Evolutionary conservation across 2,888 invertebrate genomes (phyloP).

Genomic region (Folsomia manolachei): DNA sequence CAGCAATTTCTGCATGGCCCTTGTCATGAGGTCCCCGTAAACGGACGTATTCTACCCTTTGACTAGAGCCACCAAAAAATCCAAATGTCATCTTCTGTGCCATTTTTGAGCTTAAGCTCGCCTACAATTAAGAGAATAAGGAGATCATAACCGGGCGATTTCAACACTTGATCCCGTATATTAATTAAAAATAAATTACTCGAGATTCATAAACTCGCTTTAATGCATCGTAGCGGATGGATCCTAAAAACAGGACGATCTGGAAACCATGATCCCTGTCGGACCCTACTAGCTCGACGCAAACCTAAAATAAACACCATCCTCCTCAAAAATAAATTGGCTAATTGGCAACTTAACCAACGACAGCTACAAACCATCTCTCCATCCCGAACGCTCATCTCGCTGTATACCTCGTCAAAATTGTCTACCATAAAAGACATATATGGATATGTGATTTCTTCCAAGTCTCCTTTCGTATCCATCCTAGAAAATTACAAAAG

Average conservation of each 20-base stretch:
- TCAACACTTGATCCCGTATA: conserved; percentile 18
- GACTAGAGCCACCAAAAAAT: conserved; percentile 67
- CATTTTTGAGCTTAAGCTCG: conserved; percentile 88
- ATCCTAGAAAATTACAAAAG: too few species aligned
- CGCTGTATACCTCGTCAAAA: conserved; percentile 66
- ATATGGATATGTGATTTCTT: conserved; percentile 98
- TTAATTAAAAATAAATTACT: conserved; percentile 61
- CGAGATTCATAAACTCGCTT: conserved; percentile 94
- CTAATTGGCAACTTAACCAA: too few species aligned
- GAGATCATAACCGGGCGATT: not conserved
- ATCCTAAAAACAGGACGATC: conserved; percentile 94
- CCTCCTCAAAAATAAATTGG: too few species aligned
- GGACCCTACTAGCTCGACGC: conserved; percentile 92
- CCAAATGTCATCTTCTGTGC: conserved; percentile 95
- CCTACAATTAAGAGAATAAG: conserved; percentile 61
- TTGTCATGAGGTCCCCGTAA: conserved; percentile 97
- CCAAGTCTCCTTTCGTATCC: conserved; percentile 96
- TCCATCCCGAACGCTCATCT: conserved; percentile 93
- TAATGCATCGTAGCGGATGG: conserved; percentile 94
- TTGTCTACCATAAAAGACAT: conserved; percentile 85
- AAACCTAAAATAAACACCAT: too few species aligned
- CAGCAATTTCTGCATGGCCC: conserved; percentile 95
- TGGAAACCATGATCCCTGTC: conserved; percentile 82
- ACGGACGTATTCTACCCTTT: conserved; percentile 93
- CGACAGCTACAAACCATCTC: too few species aligned